Percentiles rank a stretch among this genome's conserved stretches.
Evolutionary conservation across 2,797 vertebrate genomes (phyloP).

Genomic region (Sparus aurata): DNA sequence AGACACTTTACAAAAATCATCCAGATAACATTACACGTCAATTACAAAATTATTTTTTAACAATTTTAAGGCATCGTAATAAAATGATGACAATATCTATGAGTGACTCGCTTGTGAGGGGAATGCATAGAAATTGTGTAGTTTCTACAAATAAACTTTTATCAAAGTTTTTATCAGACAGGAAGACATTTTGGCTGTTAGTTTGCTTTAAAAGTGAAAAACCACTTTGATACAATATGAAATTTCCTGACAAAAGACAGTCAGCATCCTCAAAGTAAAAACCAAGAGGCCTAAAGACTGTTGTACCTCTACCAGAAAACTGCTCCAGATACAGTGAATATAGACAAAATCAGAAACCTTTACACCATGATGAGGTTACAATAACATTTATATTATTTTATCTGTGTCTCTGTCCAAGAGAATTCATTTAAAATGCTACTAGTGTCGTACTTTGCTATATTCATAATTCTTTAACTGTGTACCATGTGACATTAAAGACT

Average conservation of each 20-base stretch:
- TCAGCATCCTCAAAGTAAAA: background rate
- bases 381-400: constrained; percentile 7
- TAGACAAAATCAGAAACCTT: background rate
- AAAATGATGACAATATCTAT: constrained; percentile 35
- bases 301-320: constrained; percentile 1
- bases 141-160: constrained; percentile 29
- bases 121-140: constrained; percentile 74
- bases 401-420: background rate
- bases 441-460: background rate
- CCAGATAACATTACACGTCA: constrained; percentile 30
- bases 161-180: constrained; percentile 3
- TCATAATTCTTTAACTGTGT: background rate
- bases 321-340: constrained; percentile 12
- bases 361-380: background rate
- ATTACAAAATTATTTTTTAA: constrained; percentile 36
- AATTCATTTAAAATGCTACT: background rate
- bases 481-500: constrained; percentile 6
- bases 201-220: constrained; percentile 27
- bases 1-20: constrained; percentile 58
- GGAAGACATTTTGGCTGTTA: constrained; percentile 32
- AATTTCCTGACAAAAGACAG: background rate
- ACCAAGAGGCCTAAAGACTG: background rate
- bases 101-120: constrained; percentile 23
- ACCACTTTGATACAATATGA: constrained; percentile 1
- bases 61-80: constrained; percentile 60